phyloP scores from a whole-genome alignment of 2,113 vertebrate species.

The Chaetops frenatus region DNA sequence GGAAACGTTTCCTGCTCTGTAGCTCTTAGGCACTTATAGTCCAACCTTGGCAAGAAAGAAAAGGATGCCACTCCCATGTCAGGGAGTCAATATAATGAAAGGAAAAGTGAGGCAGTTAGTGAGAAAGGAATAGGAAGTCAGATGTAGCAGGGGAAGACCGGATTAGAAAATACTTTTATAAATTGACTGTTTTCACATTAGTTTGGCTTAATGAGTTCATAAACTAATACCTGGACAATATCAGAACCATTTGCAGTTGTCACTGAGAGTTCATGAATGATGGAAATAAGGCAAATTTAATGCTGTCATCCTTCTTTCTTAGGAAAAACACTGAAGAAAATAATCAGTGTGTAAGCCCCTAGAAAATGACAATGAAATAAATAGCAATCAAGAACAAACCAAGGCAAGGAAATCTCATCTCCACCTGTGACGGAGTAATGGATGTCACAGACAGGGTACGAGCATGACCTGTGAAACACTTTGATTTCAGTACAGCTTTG shows the following conservation, averaged over 20 bases:
- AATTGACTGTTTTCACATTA: neutral
- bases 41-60: neutral
- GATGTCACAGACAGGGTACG: neutral
- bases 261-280: neutral
- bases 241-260: neutral
- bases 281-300: neutral
- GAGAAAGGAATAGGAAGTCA: neutral
- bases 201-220: neutral
- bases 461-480: neutral
- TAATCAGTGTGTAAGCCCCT: neutral
- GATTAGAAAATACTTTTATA: neutral
- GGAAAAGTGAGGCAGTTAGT: neutral
- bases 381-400: neutral
- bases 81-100: neutral
- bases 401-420: neutral
- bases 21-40: neutral
- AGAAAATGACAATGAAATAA: neutral
- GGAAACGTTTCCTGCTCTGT: neutral
- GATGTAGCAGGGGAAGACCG: neutral
- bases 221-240: neutral
- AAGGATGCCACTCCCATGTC: neutral
- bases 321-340: neutral
- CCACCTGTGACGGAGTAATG: neutral
- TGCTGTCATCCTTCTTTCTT: neutral
- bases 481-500: neutral